Evolutionary conservation across 2,113 vertebrate genomes (phyloP).

Genomic region (Gobius niger): DNA sequence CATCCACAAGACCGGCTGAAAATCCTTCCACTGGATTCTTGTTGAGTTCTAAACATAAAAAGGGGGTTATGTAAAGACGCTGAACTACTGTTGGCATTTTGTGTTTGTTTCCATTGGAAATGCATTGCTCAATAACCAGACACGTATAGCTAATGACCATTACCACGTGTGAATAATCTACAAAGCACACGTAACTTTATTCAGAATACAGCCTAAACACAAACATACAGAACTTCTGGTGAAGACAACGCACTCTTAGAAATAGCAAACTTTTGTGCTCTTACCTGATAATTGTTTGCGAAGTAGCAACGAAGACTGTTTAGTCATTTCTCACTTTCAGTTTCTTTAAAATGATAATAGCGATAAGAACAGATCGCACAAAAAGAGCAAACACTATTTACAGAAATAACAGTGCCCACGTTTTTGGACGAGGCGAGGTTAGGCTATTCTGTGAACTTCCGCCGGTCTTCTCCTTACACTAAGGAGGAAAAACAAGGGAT

Average conservation of each 20-base stretch:
- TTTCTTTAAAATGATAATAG: not conserved
- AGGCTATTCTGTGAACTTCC: too few relatives aligned
- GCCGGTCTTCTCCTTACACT: too few relatives aligned
- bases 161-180: not conserved
- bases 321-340: constrained; percentile 62
- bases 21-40: constrained; percentile 82
- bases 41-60: constrained; percentile 65
- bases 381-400: not conserved
- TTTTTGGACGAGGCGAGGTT: constrained; percentile 17
- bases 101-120: not conserved
- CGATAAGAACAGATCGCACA: not conserved
- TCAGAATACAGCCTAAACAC: not conserved
- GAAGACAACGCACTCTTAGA: not conserved
- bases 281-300: constrained; percentile 80
- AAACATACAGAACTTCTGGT: not conserved
- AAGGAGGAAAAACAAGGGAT: too few relatives aligned
- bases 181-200: not conserved
- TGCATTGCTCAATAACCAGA: not conserved
- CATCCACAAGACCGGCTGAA: constrained; percentile 79
- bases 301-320: constrained; percentile 75
- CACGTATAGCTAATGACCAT: not conserved
- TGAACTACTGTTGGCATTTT: not conserved
- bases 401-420: constrained; percentile 27
- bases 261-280: constrained; percentile 28
- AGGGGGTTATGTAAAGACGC: too few relatives aligned